Base-by-base conservation (phyloP, 1,140 invertebrate species). In the Heliconius eleuchia region DNA sequence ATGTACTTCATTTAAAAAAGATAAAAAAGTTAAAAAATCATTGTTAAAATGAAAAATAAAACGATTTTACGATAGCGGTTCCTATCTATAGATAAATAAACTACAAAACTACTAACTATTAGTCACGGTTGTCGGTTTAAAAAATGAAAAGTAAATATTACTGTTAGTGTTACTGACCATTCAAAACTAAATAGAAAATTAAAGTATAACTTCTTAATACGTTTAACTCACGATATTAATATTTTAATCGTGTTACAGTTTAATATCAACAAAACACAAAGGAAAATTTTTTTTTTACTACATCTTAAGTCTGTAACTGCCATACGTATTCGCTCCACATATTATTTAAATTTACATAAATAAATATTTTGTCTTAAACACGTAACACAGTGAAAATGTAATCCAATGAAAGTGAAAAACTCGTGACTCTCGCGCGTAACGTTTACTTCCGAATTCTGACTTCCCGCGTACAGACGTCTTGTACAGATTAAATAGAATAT, bases 371-470 rank as follows among this genome's bases (percentile, higher is more conserved):
- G 80, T 84, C 83, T 80, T 76, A 84, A 74, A 80, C 81, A 82
- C 85, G 82, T 86, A 86, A 86, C 80, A 77, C 42, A 84, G 86
- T 82, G 85, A 87, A 87, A 86, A 86, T 87, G 78, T 80, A 82
- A 76, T 78, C 57, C 76, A 86, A 85, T 82, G 87, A 91, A 92
- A 91, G 90, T 93, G 90, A 94, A 92, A 76, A 91, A 91, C 84
- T 84, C 85, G 84, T 76, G 46, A 76, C 78, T 81, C 80, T 79
- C 79, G 81, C 82, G 73, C 80, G 50, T 66, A 70, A 78, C 82
- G 78, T 77, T 87, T 93, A 94, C 91, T 93, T 94, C 92, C 92
- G 91, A 93, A 88, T 86, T 82, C 84, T 79, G 73, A 83, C 85
- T 85, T 86, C 86, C 83, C 85, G 88, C 85, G 89, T 23, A n/a